Conservation (phyloP, 2,888 invertebrate species). For the Esperia sulphurella region DNA sequence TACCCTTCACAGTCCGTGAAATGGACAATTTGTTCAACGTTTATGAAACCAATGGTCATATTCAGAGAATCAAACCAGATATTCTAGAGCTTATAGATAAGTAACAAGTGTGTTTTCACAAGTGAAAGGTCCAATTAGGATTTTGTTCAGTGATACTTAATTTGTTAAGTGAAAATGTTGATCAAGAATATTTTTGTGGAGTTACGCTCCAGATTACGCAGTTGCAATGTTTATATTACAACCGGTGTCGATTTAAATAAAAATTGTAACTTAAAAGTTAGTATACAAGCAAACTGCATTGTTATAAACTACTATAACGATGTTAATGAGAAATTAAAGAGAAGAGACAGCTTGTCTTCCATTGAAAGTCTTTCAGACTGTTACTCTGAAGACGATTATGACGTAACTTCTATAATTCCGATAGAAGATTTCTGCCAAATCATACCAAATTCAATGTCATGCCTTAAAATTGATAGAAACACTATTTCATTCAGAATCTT, state of each 20-base stretch:
- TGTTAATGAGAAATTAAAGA: conserved; percentile 28
- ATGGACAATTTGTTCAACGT: conserved; percentile 85
- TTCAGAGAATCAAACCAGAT: conserved; percentile 59
- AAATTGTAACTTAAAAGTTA: conserved; percentile 67
- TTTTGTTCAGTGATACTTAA: conserved; percentile 21
- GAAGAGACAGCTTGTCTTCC: conserved; percentile 66
- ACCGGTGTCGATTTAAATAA: conserved; percentile 62
- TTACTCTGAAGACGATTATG: conserved; percentile 59
- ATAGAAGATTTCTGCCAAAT: conserved; percentile 63
- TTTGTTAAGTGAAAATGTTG: conserved; percentile 54
- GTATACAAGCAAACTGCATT: conserved; percentile 66
- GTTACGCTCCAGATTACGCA: conserved; percentile 78
- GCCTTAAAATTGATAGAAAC: conserved; percentile 66
- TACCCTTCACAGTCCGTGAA: conserved; percentile 90
- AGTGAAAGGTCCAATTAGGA: conserved; percentile 23
- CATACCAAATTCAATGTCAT: conserved; percentile 74
- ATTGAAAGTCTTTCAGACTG: conserved; percentile 70
- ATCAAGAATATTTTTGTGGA: conserved; percentile 78
- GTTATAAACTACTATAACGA: conserved; percentile 62
- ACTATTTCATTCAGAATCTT: conserved; percentile 69
- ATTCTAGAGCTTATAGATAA: conserved; percentile 49
- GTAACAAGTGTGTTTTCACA: conserved; percentile 27
- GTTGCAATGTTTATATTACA: conserved; percentile 80
- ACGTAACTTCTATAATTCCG: conserved; percentile 50
- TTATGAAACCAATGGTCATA: conserved; percentile 79